Conservation (phyloP, 2,888 invertebrate genomes). For the Parapristionchus giblindavisi region DNA sequence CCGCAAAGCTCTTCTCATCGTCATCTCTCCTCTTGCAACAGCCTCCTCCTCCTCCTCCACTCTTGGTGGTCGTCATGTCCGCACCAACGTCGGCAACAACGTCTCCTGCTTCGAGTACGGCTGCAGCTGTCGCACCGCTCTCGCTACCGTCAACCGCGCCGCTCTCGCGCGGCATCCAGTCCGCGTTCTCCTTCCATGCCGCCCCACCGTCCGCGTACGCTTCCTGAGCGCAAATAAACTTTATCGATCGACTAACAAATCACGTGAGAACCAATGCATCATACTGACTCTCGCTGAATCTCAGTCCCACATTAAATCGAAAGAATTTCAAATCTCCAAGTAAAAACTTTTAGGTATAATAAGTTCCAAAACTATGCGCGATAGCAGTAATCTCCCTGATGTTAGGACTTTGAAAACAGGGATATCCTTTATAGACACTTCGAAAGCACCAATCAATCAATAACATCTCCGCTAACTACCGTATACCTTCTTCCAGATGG, state of each 20-base stretch:
- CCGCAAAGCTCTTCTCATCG: conserved; percentile 30
- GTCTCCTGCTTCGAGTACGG: background rate
- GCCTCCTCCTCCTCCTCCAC: no score
- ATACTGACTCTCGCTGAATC: no score
- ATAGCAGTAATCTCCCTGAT: no score
- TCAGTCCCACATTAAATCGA: no score
- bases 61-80: no score
- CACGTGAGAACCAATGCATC: no score
- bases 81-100: background rate
- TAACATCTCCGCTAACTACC: background rate
- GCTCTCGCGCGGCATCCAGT: conserved; percentile 28
- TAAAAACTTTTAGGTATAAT: no score
- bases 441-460: background rate
- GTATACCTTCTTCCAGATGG: conserved; percentile 66
- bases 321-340: no score
- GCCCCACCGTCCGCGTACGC: conserved; percentile 37
- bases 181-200: conserved; percentile 38
- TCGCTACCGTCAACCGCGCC: background rate
- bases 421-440: no score
- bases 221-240: conserved; percentile 13
- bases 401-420: no score
- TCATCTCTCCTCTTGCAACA: background rate
- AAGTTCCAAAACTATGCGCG: no score
- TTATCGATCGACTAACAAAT: no score
- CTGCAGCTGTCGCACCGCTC: background rate